phyloP scores from a whole-genome alignment of 2,888 invertebrate species.

The Idaea biselata region DNA sequence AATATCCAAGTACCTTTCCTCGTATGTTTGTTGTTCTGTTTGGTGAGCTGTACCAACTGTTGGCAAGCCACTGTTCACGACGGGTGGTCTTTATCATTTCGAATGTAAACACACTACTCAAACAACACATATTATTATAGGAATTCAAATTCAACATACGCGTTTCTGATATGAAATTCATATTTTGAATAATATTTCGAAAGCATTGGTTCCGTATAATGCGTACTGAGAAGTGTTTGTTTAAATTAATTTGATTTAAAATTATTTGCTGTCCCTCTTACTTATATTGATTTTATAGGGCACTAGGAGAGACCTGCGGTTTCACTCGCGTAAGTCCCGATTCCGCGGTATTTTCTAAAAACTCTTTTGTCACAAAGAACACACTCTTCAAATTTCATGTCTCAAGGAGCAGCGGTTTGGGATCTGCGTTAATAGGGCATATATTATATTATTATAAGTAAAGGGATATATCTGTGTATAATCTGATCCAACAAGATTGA shows the following conservation, averaged over 20 bases:
- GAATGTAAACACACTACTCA: constrained; percentile 65
- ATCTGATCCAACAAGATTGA: no score
- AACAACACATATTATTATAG: constrained; percentile 69
- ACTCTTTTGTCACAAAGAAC: no score
- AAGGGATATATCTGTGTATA: no score
- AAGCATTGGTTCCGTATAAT: constrained; percentile 4
- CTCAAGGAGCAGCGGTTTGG: no score
- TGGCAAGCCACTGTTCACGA: constrained; percentile 26
- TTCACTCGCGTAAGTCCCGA: no score
- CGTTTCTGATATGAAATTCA: constrained; percentile 29
- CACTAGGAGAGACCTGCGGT: no score
- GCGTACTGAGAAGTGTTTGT: not conserved
- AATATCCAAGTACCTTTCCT: constrained; percentile 58
- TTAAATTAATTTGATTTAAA: not conserved
- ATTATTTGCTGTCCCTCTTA: not conserved
- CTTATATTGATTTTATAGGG: no score
- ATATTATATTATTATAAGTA: no score
- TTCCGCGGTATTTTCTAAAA: no score
- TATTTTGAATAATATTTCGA: constrained; percentile 25
- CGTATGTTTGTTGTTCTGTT: constrained; percentile 67
- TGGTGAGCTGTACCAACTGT: constrained; percentile 73
- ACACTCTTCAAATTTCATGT: no score
- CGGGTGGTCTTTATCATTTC: constrained; percentile 79
- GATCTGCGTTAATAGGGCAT: no score
- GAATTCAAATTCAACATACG: constrained; percentile 63